These are phyloP conservation scores for Lutjanus argentimaculatus DNA, from an alignment of 2,797 vertebrate species.

Conservation along the genomic window DNA sequence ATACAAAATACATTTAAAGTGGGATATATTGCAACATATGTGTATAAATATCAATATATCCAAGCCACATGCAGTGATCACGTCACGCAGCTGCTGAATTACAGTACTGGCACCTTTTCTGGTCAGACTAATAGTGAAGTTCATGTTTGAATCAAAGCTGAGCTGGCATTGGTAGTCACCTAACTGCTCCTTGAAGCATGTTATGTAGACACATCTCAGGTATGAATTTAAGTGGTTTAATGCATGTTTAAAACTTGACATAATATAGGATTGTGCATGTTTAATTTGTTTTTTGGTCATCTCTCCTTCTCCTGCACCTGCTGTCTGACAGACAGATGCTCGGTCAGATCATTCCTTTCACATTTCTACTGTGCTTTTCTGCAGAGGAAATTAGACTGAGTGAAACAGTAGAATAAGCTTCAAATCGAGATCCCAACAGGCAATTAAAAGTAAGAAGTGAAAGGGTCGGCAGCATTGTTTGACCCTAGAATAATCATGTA, in stretches of 20 bases:
- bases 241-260: background rate
- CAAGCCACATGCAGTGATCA: too few species aligned
- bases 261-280: background rate
- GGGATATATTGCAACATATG: too few species aligned
- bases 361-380: conserved; percentile 32
- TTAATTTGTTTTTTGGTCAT: background rate
- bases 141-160: background rate
- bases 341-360: conserved; percentile 11
- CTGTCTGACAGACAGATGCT: background rate
- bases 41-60: too few species aligned
- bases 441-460: conserved; percentile 67
- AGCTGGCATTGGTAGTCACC: background rate
- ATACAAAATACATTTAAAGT: too few species aligned
- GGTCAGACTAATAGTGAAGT: background rate
- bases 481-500: conserved; percentile 50
- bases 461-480: conserved; percentile 21
- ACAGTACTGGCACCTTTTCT: too few species aligned
- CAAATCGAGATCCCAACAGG: conserved; percentile 44
- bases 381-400: conserved; percentile 32
- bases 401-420: conserved; percentile 41
- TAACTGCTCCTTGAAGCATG: background rate
- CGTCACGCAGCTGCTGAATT: too few species aligned
- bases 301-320: background rate
- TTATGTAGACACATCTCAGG: background rate
- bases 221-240: background rate